Conservation (phyloP, 2,113 vertebrate species). For the Motacilla alba region DNA sequence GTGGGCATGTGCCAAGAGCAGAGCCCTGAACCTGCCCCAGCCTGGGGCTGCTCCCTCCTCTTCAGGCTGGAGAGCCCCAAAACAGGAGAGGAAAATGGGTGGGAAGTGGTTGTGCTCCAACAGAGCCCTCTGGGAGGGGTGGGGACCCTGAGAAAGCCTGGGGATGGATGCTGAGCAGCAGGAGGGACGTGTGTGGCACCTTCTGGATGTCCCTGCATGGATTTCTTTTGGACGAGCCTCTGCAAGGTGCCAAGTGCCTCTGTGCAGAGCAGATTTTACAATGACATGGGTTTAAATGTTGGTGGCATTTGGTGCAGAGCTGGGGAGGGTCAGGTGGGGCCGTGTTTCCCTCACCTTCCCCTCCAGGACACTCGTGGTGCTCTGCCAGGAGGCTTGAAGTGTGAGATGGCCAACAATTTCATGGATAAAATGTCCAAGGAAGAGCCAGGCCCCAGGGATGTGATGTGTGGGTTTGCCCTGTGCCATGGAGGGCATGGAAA, state of each 20-base stretch:
- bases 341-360: fast-evolving
- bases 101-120: neutral
- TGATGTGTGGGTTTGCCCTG: fast-evolving
- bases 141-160: neutral
- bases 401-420: neutral
- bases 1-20: neutral
- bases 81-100: fast-evolving
- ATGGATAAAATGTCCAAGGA: neutral
- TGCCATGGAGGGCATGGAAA: fast-evolving
- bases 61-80: neutral
- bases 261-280: fast-evolving
- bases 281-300: neutral
- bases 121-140: neutral
- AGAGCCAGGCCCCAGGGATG: neutral
- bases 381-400: neutral
- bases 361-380: neutral
- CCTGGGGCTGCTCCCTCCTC: neutral
- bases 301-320: neutral
- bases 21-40: neutral
- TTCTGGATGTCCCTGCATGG: fast-evolving
- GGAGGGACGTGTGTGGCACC: fast-evolving
- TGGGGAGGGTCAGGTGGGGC: neutral
- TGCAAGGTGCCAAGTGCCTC: neutral
- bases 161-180: neutral
- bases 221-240: neutral